Conservation (phyloP, 2,113 vertebrate species). For the Pogonocichla stellata region DNA sequence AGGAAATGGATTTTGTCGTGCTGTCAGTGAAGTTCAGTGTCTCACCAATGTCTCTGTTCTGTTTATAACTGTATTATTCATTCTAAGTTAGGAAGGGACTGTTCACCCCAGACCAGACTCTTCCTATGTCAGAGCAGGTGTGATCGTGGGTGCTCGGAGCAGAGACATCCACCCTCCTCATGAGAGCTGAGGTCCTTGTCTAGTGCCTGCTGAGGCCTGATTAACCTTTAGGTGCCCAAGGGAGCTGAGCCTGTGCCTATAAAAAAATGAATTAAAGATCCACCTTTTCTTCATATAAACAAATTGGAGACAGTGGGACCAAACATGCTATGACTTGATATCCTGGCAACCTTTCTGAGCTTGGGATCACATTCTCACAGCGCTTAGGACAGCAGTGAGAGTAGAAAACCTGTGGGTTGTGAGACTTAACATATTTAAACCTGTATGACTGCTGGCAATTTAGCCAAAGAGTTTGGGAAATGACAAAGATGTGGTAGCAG, state of each 20-base stretch:
- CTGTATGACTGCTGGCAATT: background rate
- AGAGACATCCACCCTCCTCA: background rate
- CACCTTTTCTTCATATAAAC: background rate
- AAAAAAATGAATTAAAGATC: background rate
- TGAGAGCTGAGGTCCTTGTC: background rate
- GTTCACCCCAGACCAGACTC: background rate
- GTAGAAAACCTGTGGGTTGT: background rate
- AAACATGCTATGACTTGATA: background rate
- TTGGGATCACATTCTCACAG: background rate
- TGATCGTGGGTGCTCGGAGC: rapidly evolving
- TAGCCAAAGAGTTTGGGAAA: background rate
- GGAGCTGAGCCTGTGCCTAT: background rate
- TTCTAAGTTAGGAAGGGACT: background rate
- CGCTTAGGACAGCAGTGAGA: background rate
- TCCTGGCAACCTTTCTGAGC: background rate
- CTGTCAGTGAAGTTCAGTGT: background rate
- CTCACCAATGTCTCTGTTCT: background rate
- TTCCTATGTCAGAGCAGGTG: background rate
- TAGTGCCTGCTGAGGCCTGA: background rate
- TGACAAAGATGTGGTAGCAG: background rate
- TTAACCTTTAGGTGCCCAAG: background rate
- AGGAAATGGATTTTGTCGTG: background rate
- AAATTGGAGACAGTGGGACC: background rate
- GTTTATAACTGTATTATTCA: background rate
- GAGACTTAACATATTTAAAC: background rate